These are phyloP conservation scores for Laticauda laticaudata DNA, from an alignment of 2,113 vertebrate genomes.

Conservation along the genomic window DNA sequence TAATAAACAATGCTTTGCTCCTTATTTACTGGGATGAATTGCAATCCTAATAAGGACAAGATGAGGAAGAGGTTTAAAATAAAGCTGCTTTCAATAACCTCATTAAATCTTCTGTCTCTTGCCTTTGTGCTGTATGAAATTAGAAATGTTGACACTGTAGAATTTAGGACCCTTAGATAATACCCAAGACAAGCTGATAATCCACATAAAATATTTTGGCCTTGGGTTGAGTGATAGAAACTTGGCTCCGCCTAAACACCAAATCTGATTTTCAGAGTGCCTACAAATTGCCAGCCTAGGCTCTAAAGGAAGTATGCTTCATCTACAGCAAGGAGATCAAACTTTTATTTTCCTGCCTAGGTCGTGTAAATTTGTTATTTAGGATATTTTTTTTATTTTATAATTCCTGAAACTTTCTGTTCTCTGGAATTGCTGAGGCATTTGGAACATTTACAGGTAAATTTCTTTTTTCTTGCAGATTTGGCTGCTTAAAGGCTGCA, in stretches of 20 bases:
- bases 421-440: neutral
- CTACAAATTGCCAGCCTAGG: constrained; percentile 65
- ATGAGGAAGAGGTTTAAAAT: constrained; percentile 42
- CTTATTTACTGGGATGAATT: constrained; percentile 26
- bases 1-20: constrained; percentile 25
- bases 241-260: constrained; percentile 25
- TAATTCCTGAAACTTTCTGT: neutral
- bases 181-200: constrained; percentile 46
- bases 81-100: constrained; percentile 53
- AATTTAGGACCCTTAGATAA: constrained; percentile 47
- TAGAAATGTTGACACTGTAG: constrained; percentile 2
- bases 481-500: neutral
- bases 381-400: neutral
- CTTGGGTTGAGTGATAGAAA: constrained; percentile 59
- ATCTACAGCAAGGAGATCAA: neutral
- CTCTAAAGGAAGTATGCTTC: constrained; percentile 10
- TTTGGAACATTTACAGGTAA: constrained; percentile 50
- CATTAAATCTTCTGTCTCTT: constrained; percentile 3
- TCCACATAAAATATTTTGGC: constrained; percentile 46
- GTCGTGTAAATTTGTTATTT: neutral
- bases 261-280: constrained; percentile 36
- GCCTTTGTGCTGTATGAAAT: neutral
- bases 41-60: constrained; percentile 25
- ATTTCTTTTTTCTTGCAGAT: constrained; percentile 23
- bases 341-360: fast-evolving